Base-by-base conservation (phyloP, 2,888 invertebrate species). In the Sinodicranocentrus sp. region DNA sequence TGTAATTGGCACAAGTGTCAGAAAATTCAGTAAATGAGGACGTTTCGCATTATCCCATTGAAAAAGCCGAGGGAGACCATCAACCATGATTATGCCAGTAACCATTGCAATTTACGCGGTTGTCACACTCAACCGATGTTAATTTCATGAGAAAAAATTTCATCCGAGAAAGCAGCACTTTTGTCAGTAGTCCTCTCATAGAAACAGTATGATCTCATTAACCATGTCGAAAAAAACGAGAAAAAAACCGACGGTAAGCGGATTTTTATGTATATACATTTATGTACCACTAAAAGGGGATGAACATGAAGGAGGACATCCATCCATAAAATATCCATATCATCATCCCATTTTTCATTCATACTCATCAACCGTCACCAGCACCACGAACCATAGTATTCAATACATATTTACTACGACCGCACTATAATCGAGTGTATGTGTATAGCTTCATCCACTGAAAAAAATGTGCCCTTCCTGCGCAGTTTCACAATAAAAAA, bases 201-300 rank as follows among this genome's bases (percentile, higher is more conserved):
- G n/a, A n/a, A n/a, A n/a, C 70, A 70, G 78, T 78, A 44, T 70
- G 78, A 70, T 78, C 78, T 61, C 61, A 70, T 78, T 70, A 61
- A 70, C 78, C 78, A 78, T 70, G 70, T 61, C 70, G 68, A 70
- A 77, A 70, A 33, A 3, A n/a, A 3, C 10, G 52, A 70, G n/a
- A 5, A 70, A 25, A 39, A 13, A 39, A 13, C 13, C 5, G 5
- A 39, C 39, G 5, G 5, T 43, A 26, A n/a, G n/a, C n/a, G n/a
- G n/a, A n/a, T n/a, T 68, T 23, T 71, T 39, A 0, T 15, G 48
- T 6, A 33, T 6, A 33, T 6, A 10, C 13, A 28, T 71, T 39
- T 15, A 39, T 2, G 33, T 54, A 63, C 19, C 63, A 13, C 17
- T 25, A 52, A 57, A 57, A 57, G 21, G 21, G 25, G 1, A 21